phyloP scores from a whole-genome alignment of 2,797 vertebrate species.

The Arremon brunneinucha region DNA sequence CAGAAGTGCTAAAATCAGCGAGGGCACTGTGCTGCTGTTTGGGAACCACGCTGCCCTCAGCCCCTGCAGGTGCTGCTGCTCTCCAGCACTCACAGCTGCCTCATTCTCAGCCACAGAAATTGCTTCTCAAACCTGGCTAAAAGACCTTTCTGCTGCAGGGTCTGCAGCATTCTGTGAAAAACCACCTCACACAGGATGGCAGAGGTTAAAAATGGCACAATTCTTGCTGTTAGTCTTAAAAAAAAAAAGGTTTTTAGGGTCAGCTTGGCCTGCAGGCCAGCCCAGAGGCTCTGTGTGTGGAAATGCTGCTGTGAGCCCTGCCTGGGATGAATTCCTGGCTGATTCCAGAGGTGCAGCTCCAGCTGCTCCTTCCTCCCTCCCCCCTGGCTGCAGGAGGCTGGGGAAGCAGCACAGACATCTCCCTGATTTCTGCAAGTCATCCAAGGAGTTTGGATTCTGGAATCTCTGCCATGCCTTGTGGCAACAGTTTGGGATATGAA shows the following conservation, averaged over 20 bases:
- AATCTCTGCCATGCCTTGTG: background rate
- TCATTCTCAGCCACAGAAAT: fast-evolving
- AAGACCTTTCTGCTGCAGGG: background rate
- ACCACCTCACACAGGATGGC: background rate
- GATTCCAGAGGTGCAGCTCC: background rate
- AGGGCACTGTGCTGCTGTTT: background rate
- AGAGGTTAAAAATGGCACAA: background rate
- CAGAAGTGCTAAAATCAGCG: fast-evolving
- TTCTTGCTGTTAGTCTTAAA: background rate
- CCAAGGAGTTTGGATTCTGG: background rate
- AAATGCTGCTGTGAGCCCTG: background rate
- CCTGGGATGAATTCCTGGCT: background rate
- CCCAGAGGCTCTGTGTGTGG: background rate
- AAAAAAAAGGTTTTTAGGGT: background rate
- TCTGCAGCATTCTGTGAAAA: background rate
- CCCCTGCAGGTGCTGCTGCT: background rate
- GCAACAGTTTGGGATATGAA: background rate
- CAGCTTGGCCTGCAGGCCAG: background rate
- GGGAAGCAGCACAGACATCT: fast-evolving
- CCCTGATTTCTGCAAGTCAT: background rate
- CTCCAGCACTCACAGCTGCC: background rate
- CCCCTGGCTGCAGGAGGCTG: background rate
- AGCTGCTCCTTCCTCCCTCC: background rate
- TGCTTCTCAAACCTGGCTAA: background rate
- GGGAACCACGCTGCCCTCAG: background rate